Percentiles rank a stretch among this genome's conserved stretches.
Conservation (phyloP, 1,140 invertebrate species). For the Laupala kohalensis region DNA sequence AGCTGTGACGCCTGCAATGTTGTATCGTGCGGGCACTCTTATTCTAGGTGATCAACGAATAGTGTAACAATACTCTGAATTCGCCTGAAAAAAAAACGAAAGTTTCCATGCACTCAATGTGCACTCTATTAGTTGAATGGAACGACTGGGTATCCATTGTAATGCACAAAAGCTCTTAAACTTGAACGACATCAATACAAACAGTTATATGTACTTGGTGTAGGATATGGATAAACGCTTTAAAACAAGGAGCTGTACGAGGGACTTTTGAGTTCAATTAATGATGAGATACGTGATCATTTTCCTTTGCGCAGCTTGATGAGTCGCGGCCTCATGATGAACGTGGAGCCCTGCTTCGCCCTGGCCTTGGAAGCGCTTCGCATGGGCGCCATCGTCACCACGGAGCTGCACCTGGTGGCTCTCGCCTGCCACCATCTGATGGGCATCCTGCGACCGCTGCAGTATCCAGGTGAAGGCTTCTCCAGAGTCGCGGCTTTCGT, state of each 20-base stretch:
- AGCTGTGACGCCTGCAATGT: conserved; percentile 8
- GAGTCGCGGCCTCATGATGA: not conserved
- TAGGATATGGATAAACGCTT: no score
- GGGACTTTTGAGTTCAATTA: no score
- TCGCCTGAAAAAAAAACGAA: no score
- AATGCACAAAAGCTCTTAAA: no score
- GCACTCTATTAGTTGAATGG: no score
- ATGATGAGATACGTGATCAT: no score
- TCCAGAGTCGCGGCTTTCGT: conserved; percentile 28
- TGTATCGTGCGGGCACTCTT: not conserved
- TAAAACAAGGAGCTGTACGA: no score
- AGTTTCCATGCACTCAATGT: no score
- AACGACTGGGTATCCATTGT: no score
- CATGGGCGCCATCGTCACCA: conserved; percentile 40
- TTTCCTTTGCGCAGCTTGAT: not conserved
- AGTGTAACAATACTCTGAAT: no score
- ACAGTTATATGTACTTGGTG: no score
- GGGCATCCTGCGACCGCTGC: conserved; percentile 44
- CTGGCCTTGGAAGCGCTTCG: conserved; percentile 36
- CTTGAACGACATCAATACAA: no score
- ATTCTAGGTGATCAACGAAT: not conserved
- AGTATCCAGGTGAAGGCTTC: conserved; percentile 42
- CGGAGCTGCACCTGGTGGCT: conserved; percentile 47
- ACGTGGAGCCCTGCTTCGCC: conserved; percentile 21
- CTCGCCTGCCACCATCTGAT: conserved; percentile 57